Evolutionary conservation across 1,140 invertebrate genomes (phyloP), one percentile per base, ranked within the genome.

Genomic region (Apis cerana): DNA sequence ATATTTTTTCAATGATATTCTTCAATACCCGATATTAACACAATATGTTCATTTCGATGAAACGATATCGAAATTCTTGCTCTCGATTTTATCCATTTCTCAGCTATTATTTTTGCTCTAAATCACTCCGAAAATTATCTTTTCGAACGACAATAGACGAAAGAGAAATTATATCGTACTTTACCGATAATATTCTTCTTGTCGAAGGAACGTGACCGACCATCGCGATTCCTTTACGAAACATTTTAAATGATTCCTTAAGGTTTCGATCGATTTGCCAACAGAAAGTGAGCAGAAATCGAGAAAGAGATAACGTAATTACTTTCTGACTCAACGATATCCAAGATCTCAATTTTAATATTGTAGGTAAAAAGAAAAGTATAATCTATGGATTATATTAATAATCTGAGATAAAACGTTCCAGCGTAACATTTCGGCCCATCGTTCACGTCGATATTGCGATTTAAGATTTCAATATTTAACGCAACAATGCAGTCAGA

Each of bases 321-420:
- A 52, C 77, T 15, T 27, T 7, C 79, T 65, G 79, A 80, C 79
- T 74, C 70, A 8, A 80, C 79, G n/a, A n/a, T 81, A 67, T 58
- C 69, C 21, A 19, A 50, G 52, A 33, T 71, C 33, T 8, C 17
- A 17, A 52, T 59, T 59, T 33, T 80, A 52, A 74, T 80, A 56
- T 65, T 15, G 2, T 64, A 11, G 4, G 12, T 10, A 23, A 33
- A n/a, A n/a, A 9, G 4, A 48, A 48, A 58, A 74, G 61, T 75
- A 65, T 48, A 50, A 75, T 74, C 33, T 52, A 11, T 23, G 70
- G 50, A 65, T 80, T 74, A 54, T 21, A 58, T 80, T 43, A 62
- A 80, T 80, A 74, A 80, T 80, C 58, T 23, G 15, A 17, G 58
- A 19, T 33, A 21, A 52, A 19, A n/a, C 4, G 10, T 62, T 19